Evolutionary conservation across 64 coral and sea anemone genomes (phyloP).

Genomic region (Stichodactyla mertensii): DNA sequence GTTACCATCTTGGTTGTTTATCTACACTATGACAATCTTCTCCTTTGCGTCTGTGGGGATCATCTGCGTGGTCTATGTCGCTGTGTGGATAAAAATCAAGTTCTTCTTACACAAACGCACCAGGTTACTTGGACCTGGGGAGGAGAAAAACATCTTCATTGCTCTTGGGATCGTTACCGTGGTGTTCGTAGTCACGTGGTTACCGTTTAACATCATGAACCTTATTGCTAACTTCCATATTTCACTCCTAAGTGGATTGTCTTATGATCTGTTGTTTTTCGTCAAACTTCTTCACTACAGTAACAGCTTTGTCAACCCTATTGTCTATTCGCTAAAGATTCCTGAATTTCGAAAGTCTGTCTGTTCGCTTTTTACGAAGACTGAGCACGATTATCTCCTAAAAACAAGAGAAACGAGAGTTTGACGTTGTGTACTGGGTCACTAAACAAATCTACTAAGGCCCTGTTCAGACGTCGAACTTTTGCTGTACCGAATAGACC

Average conservation of each 20-base stretch:
- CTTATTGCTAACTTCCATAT: conserved; percentile 63
- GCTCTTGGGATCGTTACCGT: conserved; percentile 71
- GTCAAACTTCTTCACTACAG: conserved; percentile 80
- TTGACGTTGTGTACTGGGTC: neutral
- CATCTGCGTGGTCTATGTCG: conserved; percentile 45
- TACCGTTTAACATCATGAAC: conserved; percentile 85
- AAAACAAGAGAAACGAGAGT: conserved; percentile 13
- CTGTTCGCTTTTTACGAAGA: neutral
- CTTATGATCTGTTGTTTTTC: conserved; percentile 58
- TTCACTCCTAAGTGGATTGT: conserved; percentile 18
- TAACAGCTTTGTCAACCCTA: conserved; percentile 76
- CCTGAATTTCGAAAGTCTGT: conserved; percentile 33
- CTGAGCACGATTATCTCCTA: neutral
- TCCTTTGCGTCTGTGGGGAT: conserved; percentile 57
- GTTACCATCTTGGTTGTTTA: conserved; percentile 28
- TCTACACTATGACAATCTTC: conserved; percentile 52
- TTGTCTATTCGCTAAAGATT: conserved; percentile 73
- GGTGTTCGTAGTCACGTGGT: conserved; percentile 72
- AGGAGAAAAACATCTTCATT: conserved; percentile 54
- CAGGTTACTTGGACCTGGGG: conserved; percentile 11
- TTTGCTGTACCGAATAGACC: no score
- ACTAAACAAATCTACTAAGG: neutral
- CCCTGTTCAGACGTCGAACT: no score
- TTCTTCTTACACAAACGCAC: conserved; percentile 22
- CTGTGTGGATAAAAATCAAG: conserved; percentile 62